These are phyloP conservation scores for Eospalax fontanierii DNA, from an alignment of 2,797 vertebrate genomes.

Conservation along the genomic window DNA sequence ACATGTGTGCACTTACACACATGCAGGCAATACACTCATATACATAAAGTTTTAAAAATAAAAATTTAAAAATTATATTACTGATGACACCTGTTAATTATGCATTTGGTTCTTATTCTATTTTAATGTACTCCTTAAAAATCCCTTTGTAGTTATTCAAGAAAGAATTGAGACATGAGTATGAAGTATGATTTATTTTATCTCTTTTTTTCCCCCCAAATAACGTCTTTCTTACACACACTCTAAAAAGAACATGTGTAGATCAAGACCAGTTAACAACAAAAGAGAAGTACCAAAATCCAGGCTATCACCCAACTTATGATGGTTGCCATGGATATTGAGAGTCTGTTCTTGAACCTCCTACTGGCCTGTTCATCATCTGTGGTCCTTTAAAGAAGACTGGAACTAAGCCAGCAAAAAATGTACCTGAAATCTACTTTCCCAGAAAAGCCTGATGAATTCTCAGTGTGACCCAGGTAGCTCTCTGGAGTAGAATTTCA, in stretches of 20 bases:
- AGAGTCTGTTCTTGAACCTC: neutral
- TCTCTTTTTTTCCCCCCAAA: neutral
- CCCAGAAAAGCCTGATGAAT: neutral
- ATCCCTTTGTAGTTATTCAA: neutral
- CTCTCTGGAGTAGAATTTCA: neutral
- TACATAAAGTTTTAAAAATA: no score
- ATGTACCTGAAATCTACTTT: neutral
- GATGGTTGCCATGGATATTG: neutral
- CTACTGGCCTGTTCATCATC: neutral
- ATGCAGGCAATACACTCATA: no score
- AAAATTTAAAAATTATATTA: neutral
- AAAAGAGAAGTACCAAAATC: neutral
- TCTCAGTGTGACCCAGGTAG: neutral
- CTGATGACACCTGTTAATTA: slow-evolving; percentile 19
- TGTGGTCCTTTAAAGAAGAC: neutral
- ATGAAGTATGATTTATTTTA: neutral
- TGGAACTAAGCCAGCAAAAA: neutral
- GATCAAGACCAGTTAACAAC: neutral
- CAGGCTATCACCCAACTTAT: neutral
- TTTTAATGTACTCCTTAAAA: neutral
- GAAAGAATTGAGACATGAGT: neutral
- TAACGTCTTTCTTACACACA: neutral
- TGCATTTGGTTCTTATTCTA: neutral
- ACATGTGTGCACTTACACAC: no score
- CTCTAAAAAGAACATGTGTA: neutral